Evolutionary conservation across 2,797 vertebrate species (phyloP).

Genomic region (Aulostomus chinensis): DNA sequence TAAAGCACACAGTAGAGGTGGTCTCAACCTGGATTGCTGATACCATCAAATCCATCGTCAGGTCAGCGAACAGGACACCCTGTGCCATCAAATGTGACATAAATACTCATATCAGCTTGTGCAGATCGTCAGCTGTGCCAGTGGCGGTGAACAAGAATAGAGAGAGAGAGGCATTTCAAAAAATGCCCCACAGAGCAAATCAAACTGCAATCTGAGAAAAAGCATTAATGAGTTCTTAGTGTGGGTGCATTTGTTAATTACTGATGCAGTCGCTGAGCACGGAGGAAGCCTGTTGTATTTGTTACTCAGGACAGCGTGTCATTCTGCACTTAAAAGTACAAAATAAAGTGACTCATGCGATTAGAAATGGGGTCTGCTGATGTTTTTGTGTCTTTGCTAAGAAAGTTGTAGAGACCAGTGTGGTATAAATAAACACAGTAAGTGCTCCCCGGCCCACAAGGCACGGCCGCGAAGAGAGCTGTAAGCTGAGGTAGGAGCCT

Average conservation of each 20-base stretch:
- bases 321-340: slow-evolving; percentile 2
- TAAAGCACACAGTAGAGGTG: no score
- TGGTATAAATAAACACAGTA: slow-evolving; percentile 83
- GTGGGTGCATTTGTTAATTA: slow-evolving; percentile 51
- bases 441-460: slow-evolving; percentile 67
- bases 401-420: slow-evolving; percentile 52
- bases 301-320: slow-evolving; percentile 1
- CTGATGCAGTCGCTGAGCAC: slow-evolving; percentile 12
- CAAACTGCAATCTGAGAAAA: slow-evolving; percentile 35
- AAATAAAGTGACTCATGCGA: background rate
- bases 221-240: slow-evolving; percentile 30
- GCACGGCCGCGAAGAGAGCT: slow-evolving; percentile 61
- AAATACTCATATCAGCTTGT: slow-evolving; percentile 16
- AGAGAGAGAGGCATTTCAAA: slow-evolving; percentile 6
- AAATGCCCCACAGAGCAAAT: slow-evolving; percentile 47
- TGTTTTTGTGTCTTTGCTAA: background rate
- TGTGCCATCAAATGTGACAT: slow-evolving; percentile 11
- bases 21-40: background rate
- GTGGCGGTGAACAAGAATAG: slow-evolving; percentile 4
- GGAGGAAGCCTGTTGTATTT: slow-evolving; percentile 11
- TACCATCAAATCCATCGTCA: slow-evolving; percentile 1
- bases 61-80: slow-evolving; percentile 1
- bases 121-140: slow-evolving; percentile 16
- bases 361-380: background rate
- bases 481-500: slow-evolving; percentile 77